Percentiles rank a stretch among this genome's conserved stretches.
Evolutionary conservation across 2,797 vertebrate genomes (phyloP).

Genomic region (Pantherophis alleghaniensis): DNA sequence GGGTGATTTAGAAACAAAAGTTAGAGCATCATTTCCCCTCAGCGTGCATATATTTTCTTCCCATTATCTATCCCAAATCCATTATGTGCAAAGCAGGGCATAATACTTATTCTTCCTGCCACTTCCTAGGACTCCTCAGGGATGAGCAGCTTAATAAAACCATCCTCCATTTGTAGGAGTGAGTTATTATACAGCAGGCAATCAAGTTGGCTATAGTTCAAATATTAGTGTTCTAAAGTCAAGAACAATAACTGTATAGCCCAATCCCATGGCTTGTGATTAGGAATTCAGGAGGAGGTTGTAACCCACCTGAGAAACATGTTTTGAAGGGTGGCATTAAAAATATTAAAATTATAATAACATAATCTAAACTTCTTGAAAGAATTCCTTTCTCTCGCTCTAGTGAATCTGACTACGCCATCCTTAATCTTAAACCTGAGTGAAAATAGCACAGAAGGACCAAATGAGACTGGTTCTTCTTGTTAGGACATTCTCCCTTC

Average conservation of each 20-base stretch:
- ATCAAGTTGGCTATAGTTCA: not conserved
- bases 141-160: not conserved
- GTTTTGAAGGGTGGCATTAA: not conserved
- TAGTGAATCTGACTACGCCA: not conserved
- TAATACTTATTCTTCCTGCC: not conserved
- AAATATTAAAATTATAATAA: not conserved
- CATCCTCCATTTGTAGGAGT: not conserved
- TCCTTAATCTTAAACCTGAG: not conserved
- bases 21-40: not conserved
- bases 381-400: not conserved
- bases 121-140: not conserved
- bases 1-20: not conserved
- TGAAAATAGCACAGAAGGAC: not conserved
- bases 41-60: not conserved
- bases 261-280: not conserved
- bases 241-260: not conserved
- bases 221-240: not conserved
- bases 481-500: not conserved
- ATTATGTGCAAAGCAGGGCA: not conserved
- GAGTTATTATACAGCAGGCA: not conserved
- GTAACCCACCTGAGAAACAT: not conserved
- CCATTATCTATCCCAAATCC: not conserved
- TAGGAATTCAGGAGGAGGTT: not conserved
- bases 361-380: not conserved
- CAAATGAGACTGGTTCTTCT: not conserved